Base-by-base conservation (phyloP, 2,113 vertebrate genomes). In the Lepus europaeus region DNA sequence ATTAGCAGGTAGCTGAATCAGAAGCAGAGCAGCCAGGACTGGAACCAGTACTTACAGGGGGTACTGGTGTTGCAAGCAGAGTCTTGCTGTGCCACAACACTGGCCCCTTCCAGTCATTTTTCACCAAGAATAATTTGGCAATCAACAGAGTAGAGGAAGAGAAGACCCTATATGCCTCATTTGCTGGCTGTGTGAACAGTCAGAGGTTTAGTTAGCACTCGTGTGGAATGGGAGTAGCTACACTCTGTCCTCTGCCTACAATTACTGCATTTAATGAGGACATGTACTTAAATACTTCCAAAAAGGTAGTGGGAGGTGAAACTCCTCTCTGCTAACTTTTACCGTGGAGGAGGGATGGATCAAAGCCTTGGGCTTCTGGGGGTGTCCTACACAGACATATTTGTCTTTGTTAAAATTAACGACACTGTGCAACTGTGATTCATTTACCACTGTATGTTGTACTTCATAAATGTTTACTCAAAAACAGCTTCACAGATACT, bases 391-490 rank as follows among this genome's bases (percentile, higher is more conserved):
- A n/a, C 19, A 17, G 33, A 17, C 72, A 0, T 53, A 16, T 87
- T 61, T 36, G 45, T 83, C 53, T 87, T 74, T 22, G 29, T 80
- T 19, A 89, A 89, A 84, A 81, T 63, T 27, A 73, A 14, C 87
- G 56, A 56, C 10, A 5, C 36, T 13, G 0, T 74, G 9, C 49
- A 77, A 0, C 85, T 59, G 20, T 3, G 56, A 53, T 78, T 80
- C 51, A 20, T 33, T 49, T 3, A 33, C 36, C 45, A 51, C 20
- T 80, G 23, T 49, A 16, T 59, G 6, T 73, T 39, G 59, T 13
- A 66, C 61, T 82, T 77, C 53, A 64, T 70, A 88, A 89, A 94
- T 63, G 14, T 85, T 88, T 31, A 33, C 59, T 81, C n/a, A 53
- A 22, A 72, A 25, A 13, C 56, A 36, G 10, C 39, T 90, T 79